Base-by-base conservation (phyloP, 2,113 vertebrate species). In the Lepisosteus oculatus region DNA sequence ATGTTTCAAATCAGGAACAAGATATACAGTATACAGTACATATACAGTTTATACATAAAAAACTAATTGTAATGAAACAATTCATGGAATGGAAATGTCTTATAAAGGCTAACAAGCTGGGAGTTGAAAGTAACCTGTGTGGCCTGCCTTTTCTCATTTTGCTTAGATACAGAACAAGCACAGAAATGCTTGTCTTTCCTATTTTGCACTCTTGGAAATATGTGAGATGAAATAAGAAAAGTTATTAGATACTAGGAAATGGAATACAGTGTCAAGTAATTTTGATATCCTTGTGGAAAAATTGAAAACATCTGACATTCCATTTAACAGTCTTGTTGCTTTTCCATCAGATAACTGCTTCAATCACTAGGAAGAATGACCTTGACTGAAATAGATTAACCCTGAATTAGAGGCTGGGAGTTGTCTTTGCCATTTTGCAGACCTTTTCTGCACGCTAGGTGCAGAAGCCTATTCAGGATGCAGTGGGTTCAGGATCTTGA, bases 381-480 rank as follows among this genome's bases (percentile, higher is more conserved):
- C 63, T 13, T 59, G 75, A 71, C 56, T 67, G 68, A 59, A 77
- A 70, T 41, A 67, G 67, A 77, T 77, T 73, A 62, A 67, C 67
- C 69, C 63, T 64, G 9, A 3, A 15, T 14, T 42, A 47, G 68
- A 51, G 42, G 7, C 47, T 51, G 47, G 61, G 45, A 43, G 55
- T n/a, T 12, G 29, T 9, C 7, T 11, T 62, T 51, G 17, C 17
- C 12, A 43, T 42, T 54, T 51, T 13, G 44, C 17, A 63, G 73
- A 74, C 62, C 43, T 59, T n/a, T 8, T n/a, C 61, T 64, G 43
- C 59, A 67, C 51, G 43, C 8, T 65, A 64, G 12, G 45, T 43
- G 8, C 44, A 61, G 44, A 13, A 14, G 42, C 42, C 45, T 45
- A 44, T 43, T 66, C 43, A 14, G 45, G 11, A 44, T 14, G 65